A percentile compares a stretch with the other conserved stretches of the same genome.
Evolutionary conservation across 2,797 vertebrate species (phyloP).

Genomic region (Enteromius unitaeniatus): DNA sequence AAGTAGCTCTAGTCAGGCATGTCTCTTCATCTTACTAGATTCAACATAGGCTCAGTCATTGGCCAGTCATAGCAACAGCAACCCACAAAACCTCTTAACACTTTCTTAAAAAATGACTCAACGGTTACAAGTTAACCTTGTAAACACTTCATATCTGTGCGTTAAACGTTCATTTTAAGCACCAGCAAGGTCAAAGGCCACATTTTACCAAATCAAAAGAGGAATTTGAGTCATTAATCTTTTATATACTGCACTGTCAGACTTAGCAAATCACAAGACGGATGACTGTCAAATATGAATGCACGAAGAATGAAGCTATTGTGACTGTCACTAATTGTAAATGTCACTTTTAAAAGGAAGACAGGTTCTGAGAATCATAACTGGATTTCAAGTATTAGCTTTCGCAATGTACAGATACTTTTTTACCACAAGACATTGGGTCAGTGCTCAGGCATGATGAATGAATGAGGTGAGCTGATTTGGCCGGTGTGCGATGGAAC

Average conservation of each 20-base stretch:
- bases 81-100: background rate
- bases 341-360: background rate
- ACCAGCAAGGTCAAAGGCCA: background rate
- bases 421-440: background rate
- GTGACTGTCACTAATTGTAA: background rate
- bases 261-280: background rate
- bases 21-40: conserved; percentile 35
- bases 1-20: conserved; percentile 2
- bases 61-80: conserved; percentile 13
- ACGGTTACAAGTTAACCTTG: conserved; percentile 24
- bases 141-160: background rate
- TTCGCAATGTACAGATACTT: background rate
- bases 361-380: background rate
- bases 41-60: conserved; percentile 35
- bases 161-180: conserved; percentile 2
- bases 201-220: background rate
- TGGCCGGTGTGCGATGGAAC: background rate
- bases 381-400: background rate
- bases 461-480: background rate
- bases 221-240: background rate
- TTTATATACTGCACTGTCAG: background rate
- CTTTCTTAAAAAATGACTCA: conserved; percentile 23
- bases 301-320: background rate
- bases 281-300: background rate
- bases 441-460: background rate